These are phyloP conservation scores for Anoplolepis gracilipes DNA, from an alignment of 1,140 invertebrate species.

Conservation along the genomic window DNA sequence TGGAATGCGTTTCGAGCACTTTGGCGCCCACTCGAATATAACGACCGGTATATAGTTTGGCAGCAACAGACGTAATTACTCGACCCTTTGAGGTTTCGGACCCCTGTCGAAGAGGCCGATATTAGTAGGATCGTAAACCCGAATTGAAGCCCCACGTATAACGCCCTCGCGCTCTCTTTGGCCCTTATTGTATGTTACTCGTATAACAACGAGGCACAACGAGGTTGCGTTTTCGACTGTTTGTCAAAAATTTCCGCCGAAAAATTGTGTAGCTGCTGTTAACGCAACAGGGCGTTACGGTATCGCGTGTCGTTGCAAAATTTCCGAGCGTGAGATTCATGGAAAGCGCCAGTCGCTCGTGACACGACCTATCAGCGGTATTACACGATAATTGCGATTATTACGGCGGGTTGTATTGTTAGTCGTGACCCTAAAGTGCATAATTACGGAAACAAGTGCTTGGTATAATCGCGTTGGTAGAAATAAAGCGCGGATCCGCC, in stretches of 20 bases:
- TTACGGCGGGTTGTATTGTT: conserved; percentile 15
- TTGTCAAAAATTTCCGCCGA: conserved; percentile 23
- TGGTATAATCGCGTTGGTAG: conserved; percentile 1
- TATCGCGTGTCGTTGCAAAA: conserved; percentile 45
- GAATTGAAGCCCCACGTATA: conserved; percentile 39
- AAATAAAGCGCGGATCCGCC: background rate
- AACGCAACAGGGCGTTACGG: background rate
- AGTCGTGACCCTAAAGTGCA: conserved; percentile 16
- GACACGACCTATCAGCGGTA: conserved; percentile 34
- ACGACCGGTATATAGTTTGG: conserved; percentile 49
- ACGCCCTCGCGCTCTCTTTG: background rate
- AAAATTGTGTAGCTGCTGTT: background rate
- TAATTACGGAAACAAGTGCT: conserved; percentile 48
- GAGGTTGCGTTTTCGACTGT: conserved; percentile 19
- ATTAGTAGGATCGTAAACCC: conserved; percentile 58
- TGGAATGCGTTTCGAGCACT: conserved; percentile 43
- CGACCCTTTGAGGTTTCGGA: conserved; percentile 58
- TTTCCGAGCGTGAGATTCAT: conserved; percentile 46
- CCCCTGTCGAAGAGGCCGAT: conserved; percentile 47
- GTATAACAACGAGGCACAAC: conserved; percentile 40
- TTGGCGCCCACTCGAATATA: conserved; percentile 48
- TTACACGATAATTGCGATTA: conserved; percentile 48
- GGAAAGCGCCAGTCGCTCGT: conserved; percentile 30
- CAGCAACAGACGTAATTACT: conserved; percentile 61
- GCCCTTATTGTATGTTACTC: background rate